Base-by-base conservation (phyloP, 2,888 invertebrate species). In the Catocala fraxini region DNA sequence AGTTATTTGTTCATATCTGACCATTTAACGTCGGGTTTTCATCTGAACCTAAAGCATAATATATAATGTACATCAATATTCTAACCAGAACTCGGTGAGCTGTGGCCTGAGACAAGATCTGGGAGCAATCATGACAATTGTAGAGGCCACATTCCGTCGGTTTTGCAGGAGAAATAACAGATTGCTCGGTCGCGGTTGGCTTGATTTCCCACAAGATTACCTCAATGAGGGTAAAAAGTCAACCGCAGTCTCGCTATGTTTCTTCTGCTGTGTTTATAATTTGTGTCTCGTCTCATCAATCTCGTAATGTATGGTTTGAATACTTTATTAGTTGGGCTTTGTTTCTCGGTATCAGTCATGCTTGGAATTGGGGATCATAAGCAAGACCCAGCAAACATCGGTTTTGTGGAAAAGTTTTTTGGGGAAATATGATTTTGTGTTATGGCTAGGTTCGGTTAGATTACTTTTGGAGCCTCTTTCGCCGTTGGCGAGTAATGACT, bases 141-240 rank as follows among this genome's bases (percentile, higher is more conserved):
- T 59, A 59, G 75, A 71, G 84, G 66, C 84, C 87, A 82, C 65
- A 72, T 75, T 82, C 76, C 53, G 74, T 71, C 85, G 88, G 86
- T 83, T 75, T 79, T 81, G 78, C 76, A 71, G 66, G 77, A 73
- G 79, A 81, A 86, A 86, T 87, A 88, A 89, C 85, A 88, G 88
- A 90, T 89, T 85, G 89, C 85, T 85, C 83, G 78, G 86, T 84
- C 82, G 85, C 79, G 83, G 85, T 68, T 77, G 81, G 79, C 84
- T 86, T 90, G 90, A 91, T 90, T 91, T 91, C 91, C 91, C 91
- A 82, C 86, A 87, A 91, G 91, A 89, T 90, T 89, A 86, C 86
- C 84, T 82, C 86, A 85, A 87, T 86, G 87, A 87, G 86, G 86
- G 86, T 84, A 84, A 83, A 83, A 83, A 89, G 89, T 86, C 85